Base-by-base conservation (phyloP, 2,888 invertebrate genomes). In the Microdon myrmicae region DNA sequence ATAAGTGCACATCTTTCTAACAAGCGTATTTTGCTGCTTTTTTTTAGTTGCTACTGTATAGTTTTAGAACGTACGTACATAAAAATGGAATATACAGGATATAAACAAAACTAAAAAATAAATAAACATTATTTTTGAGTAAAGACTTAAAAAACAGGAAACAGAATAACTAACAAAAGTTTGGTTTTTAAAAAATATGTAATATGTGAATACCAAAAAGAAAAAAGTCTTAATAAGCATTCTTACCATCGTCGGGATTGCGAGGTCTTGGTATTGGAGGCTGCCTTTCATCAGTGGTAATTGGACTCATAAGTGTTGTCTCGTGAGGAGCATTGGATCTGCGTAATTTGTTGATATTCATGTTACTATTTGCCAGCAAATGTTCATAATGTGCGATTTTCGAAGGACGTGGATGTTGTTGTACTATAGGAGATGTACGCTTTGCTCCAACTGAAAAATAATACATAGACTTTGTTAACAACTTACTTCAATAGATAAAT, bases 261-360 rank as follows among this genome's bases (percentile, higher is more conserved):
- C 68, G 26, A 54, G 61, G 59, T 53, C 39, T 56, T 9, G 75
- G 70, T 47, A 75, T 43, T 53, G 75, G 77, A 68, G 75, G 43
- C 3, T 74, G 69, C 76, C 83, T 81, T 74, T 84, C 83, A 68
- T 83, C 83, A 45, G 80, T 77, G 72, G 84, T 83, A 69, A 83
- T 78, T 29, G 85, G 84, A 69, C 84, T 84, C 71, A 85, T 81
- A 35, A 85, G 82, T 48, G 84, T 79, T 45, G 85, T 81, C 54
- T 80, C 78, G 47, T 76, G 70, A 2, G 72, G 68, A 54, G 76
- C 23, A 10, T 73, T 61, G 3, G 64, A 66, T 8, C 47, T 29
- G 74, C 76, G 10, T 76, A 73, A 38, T 76, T 75, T 43, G 74
- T 72, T 43, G 74, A 16, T 69, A 68, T 28, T 69, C 58, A 25